Evolutionary conservation across 1,140 invertebrate species (phyloP), one percentile per base, ranked within the genome.

Genomic region (Pteromalus puparum): DNA sequence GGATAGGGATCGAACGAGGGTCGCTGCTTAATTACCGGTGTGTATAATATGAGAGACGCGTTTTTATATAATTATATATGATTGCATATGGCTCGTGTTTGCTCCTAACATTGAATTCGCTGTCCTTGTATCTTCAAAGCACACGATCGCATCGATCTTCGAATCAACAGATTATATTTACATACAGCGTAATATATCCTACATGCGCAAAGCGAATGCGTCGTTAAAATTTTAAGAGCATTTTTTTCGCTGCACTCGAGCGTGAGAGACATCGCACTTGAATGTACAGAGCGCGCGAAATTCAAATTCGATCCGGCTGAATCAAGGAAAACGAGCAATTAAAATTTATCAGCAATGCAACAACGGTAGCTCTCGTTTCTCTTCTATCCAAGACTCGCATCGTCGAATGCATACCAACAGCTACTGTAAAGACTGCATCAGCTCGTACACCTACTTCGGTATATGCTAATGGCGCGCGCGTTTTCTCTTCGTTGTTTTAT

Each of bases 261-360:
- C 24, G 68, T 26, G 65, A 24, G 65, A 68, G 65, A 68, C 65
- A 30, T 30, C 30, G 30, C 30, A 34, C 38, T 70, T 26, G 24
- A 70, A 26, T 53, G 15, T 53, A 0, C 21, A 7, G n/a, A 2
- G 7, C 26, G 24, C 53, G 76, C 21, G 67, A 81, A 81, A 81
- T 81, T 81, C 34, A 81, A 81, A 81, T 72, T 5, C 38, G 67
- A 81, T 15, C 13, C 21, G 24, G 53, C 15, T n/a, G 24, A 2
- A 34, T 81, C 79, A 24, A 42, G 79, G 38, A 82, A 75, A 53
- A 67, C 15, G n/a, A 42, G 70, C n/a, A 76, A 82, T 83, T 83
- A 76, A 83, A 83, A 76, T 83, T 83, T 76, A 77, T 83, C n/a
- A 70, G 53, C 18, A 70, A 83, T 77, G 26, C 38, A 83, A 34